phyloP scores from a whole-genome alignment of 2,113 vertebrate genomes.

The Trogon surrucura region DNA sequence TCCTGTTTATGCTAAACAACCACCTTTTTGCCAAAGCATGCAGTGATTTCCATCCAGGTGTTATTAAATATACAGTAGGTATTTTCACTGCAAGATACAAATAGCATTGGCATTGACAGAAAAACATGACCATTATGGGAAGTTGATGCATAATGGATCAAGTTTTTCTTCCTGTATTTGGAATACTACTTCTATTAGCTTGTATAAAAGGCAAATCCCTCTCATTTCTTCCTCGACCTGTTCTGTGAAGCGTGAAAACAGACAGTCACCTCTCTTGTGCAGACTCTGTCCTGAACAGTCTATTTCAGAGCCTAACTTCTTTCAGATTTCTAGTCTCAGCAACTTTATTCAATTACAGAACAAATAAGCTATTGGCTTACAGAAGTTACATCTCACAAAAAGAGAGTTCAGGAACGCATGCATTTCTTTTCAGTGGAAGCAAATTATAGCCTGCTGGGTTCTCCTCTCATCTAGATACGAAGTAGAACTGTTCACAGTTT shows the following conservation, averaged over 20 bases:
- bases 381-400: not conserved
- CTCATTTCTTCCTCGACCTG: not conserved
- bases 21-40: not conserved
- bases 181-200: not conserved
- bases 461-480: not conserved
- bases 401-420: not conserved
- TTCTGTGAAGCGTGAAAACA: not conserved
- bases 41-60: not conserved
- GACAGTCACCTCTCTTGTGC: not conserved
- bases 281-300: not conserved
- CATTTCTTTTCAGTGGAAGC: not conserved
- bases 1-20: not conserved
- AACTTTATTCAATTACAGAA: not conserved
- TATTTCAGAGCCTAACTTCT: not conserved
- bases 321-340: not conserved
- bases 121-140: not conserved
- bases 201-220: not conserved
- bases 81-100: not conserved
- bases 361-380: not conserved
- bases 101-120: not conserved
- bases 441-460: not conserved
- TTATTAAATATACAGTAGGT: not conserved
- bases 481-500: not conserved
- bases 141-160: not conserved
- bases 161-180: not conserved